Evolutionary conservation across 2,797 vertebrate genomes (phyloP), one percentile per base, ranked within the genome.

Genomic region (Neomorphus geoffroyi): DNA sequence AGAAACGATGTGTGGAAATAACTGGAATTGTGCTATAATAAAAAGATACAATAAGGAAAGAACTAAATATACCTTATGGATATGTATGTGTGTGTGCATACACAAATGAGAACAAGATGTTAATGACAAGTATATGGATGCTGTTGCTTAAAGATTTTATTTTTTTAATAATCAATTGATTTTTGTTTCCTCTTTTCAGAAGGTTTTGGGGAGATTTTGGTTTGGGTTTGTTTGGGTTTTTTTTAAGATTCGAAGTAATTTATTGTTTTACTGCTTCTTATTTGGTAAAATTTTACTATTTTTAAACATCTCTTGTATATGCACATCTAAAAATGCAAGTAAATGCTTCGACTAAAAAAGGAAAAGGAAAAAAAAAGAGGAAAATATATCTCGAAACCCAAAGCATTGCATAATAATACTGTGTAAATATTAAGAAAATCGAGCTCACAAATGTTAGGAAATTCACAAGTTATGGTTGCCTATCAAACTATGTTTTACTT

Each of bases 1-100:
- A 94, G 90, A 82, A 91, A 46, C 51, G 17, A 37, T 82, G 50
- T 82, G 57, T 91, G 74, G 57, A 91, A 94, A 85, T 54, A 87
- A 80, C 81, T 92, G 87, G 87, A 90, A 80, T 0, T 77, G 46
- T 43, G 11, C 45, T 84, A 24, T 86, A 72, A 57, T 54, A 73
- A 72, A 33, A 86, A 66, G 50, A 37, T 21, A 67, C 32, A 50
- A 2, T 41, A 87, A 70, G 37, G 64, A 80, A 73, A 71, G 17
- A 91, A 61, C 33, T 88, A 74, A 94, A 93, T 95, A 89, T 95
- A 72, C 13, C 12, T 78, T 61, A 45, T 60, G 45, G 33, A 22
- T 50, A 77, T 0, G 0, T 57, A 32, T 30, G 12, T 35, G 6
- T 74, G 37, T 71, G 37, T 64, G 46, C 18, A 24, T 62, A 35